Base-by-base conservation (phyloP, 2,797 vertebrate species). In the Phoxinus dragarum region DNA sequence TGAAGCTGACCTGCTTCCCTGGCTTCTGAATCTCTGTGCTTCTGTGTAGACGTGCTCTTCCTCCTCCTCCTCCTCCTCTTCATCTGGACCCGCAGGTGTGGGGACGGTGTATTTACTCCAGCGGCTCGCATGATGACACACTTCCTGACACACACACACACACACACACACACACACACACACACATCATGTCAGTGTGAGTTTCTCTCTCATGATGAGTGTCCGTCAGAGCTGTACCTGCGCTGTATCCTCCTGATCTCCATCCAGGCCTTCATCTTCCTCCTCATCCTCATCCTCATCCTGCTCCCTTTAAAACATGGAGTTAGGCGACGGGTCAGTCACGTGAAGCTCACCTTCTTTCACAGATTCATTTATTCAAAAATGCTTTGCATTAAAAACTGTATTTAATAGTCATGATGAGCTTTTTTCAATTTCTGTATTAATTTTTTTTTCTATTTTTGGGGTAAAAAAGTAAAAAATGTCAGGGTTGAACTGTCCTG, bases 101-200 rank as follows among this genome's bases (percentile, higher is more conserved):
- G 88, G 42, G 31, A 93, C 89, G 88, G 97, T 88, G 85, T 97
- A 97, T 88, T 97, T 98, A 91, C 72, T 95, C 97, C 97, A 98
- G 85, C 95, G 94, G 90, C 95, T 98, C 81, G 84, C 76, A 31
- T 4, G 31, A 54, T 3, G n/a, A 54, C 5, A 12, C 12, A 67
- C 31, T 5, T 64, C 56, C 19, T 44, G 59, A 71, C 71, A 47
- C 7, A 27, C 27, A 27, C 27, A 27, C 27, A 27, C 27, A 27
- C 27, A 27, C 27, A 27, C 27, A 27, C 27, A 27, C 27, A 27
- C 27, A 27, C 27, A 27, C 27, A 27, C 27, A 27, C 27, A 27
- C 27, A 27, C 9, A 0, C 1, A 61, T 23, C 16, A 5, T 5
- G 34, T 44, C 0, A 42, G 5, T 40, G 61, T 5, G 1, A 1